A percentile compares a stretch with the other conserved stretches of the same genome.
These are phyloP conservation scores for Prietella phreatophila DNA, from an alignment of 2,113 vertebrate genomes.

Conservation along the genomic window DNA sequence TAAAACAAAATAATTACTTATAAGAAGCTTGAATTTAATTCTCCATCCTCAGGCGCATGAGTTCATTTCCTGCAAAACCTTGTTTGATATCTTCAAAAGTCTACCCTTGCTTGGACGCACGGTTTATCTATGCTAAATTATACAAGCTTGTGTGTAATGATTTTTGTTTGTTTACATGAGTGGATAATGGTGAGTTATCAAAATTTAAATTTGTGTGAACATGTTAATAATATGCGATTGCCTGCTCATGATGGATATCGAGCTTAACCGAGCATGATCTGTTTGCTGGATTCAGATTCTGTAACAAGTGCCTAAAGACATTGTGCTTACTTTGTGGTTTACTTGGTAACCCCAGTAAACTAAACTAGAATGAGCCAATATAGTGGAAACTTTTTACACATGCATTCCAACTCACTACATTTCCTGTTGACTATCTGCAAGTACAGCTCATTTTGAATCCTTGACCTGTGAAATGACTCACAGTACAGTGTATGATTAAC, in stretches of 20 bases:
- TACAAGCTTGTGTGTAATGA: constrained; percentile 13
- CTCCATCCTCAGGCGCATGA: neutral
- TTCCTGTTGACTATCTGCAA: neutral
- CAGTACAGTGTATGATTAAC: neutral
- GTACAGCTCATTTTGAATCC: neutral
- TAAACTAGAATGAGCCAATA: neutral
- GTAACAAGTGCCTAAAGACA: neutral
- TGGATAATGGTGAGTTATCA: neutral
- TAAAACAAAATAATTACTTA: neutral
- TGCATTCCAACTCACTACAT: neutral
- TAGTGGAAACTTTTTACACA: neutral
- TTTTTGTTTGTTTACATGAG: neutral
- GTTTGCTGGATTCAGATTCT: constrained; percentile 1
- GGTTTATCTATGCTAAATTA: constrained; percentile 8
- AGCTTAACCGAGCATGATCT: neutral
- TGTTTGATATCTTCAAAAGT: neutral
- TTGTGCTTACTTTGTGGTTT: neutral
- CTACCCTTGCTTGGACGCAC: too few relatives aligned
- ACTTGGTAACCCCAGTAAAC: neutral
- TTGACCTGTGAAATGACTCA: neutral
- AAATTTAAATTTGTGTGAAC: neutral
- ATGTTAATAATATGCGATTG: neutral
- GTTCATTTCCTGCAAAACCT: neutral
- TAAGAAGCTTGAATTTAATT: neutral
- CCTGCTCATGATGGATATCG: neutral